Evolutionary conservation across 2,797 vertebrate species (phyloP), one percentile per base, ranked within the genome.

Genomic region (Darevskia mixta): DNA sequence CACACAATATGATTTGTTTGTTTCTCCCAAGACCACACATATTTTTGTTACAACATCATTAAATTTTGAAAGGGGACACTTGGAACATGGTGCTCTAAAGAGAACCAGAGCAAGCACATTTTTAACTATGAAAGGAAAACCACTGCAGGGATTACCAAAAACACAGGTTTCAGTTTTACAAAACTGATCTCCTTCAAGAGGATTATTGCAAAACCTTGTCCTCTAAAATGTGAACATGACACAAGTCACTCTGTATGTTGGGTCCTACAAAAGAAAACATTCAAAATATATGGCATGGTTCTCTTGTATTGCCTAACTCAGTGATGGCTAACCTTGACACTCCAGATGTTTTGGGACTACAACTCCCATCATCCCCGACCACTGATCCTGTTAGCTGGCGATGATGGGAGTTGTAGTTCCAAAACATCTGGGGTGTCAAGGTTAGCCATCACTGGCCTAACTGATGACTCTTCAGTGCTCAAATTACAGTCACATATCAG

Each of bases 61-160:
- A 92, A 91, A 82, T 80, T 89, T 3, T 83, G 41, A 86, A 83
- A 66, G 77, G 86, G 76, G 2, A 45, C 80, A 58, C 2, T 9
- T 82, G 88, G 79, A 82, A 82, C 38, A 82, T 1, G 2, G 67
- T 69, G 1, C 38, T 85, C 77, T 77, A 79, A 91, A 86, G 1
- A 13, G 8, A 87, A 85, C 29, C 72, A 55, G 3, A 82, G 58
- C 61, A 91, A 85, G 7, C 55, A 82, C 38, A 75, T 66, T 82
- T 32, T 43, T 45, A 67, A 86, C 38, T 75, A 77, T 43, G 38
- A 43, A 84, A 69, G 0, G 2, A 17, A 89, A 85, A 86, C 3
- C 23, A 78, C 41, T 79, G 35, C 8, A 88, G 1, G 75, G 29
- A 86, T 27, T 15, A 38, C 0, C 49, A 10, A 45, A 58, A 0